Percentiles rank a stretch among this genome's conserved stretches.
These are phyloP conservation scores for Indri indri DNA, from an alignment of 2,113 vertebrate genomes.

Conservation along the genomic window DNA sequence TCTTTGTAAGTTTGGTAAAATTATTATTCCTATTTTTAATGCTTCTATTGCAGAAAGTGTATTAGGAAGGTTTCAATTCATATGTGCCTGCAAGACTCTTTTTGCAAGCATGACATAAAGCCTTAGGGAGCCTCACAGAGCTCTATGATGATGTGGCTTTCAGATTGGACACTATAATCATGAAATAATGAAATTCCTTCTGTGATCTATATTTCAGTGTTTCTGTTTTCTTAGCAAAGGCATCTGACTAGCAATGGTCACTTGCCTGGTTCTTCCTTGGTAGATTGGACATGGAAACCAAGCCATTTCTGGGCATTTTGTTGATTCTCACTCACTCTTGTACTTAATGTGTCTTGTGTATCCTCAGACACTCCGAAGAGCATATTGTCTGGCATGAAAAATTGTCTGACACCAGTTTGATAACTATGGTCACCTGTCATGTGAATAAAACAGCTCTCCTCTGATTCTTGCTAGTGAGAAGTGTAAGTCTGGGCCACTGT, in stretches of 20 bases:
- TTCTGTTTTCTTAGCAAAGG: background rate
- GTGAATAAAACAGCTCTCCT: too few species aligned
- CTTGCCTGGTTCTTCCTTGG: background rate
- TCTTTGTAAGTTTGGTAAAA: too few species aligned
- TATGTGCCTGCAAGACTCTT: background rate
- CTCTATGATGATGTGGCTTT: background rate
- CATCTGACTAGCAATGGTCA: background rate
- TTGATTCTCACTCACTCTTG: background rate
- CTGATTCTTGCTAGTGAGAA: background rate
- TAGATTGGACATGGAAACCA: background rate
- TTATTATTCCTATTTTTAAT: background rate
- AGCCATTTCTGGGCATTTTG: background rate
- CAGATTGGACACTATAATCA: background rate
- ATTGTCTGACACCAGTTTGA: background rate
- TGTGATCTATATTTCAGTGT: constrained; percentile 7
- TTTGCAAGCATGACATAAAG: background rate
- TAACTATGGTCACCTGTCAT: background rate
- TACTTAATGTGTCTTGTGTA: background rate
- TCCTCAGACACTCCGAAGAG: background rate
- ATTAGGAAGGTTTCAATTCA: background rate
- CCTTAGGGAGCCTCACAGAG: fast-evolving
- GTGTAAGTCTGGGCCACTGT: fast-evolving
- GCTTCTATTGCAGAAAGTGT: background rate
- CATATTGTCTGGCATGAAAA: background rate
- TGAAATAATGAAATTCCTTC: background rate